Percentiles rank a stretch among this genome's conserved stretches.
These are phyloP conservation scores for Dasypus novemcinctus DNA, from an alignment of 2,113 vertebrate species.

Conservation along the genomic window DNA sequence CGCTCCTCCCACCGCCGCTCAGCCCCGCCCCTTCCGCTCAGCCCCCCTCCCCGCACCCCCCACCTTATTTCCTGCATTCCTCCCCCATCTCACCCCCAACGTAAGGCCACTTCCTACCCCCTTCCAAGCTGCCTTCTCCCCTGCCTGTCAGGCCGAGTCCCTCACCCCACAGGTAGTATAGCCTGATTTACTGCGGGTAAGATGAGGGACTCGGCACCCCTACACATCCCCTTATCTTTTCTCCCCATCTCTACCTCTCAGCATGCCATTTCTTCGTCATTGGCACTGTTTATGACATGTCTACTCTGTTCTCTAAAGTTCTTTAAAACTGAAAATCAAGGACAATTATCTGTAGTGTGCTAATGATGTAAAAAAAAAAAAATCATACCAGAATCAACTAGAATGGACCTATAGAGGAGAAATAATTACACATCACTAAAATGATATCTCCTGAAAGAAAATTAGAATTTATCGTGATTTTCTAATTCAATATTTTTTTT, in stretches of 20 bases:
- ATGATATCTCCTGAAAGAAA: background rate
- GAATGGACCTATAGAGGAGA: background rate
- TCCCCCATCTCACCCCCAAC: background rate
- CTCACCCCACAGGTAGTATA: background rate
- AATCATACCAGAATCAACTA: background rate
- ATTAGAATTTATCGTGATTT: background rate
- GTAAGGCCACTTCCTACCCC: background rate
- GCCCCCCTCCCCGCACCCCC: background rate
- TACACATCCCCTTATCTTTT: background rate
- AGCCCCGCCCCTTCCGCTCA: background rate
- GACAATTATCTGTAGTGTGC: background rate
- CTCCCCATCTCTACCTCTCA: background rate
- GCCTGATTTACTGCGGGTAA: background rate
- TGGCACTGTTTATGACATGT: background rate
- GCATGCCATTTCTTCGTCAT: background rate
- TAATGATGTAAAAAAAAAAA: background rate
- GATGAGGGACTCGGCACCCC: background rate
- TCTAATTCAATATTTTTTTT: background rate
- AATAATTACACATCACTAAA: background rate
- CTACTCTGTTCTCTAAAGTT: background rate
- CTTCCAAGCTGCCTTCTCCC: background rate
- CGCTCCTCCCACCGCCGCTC: background rate
- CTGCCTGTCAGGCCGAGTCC: background rate
- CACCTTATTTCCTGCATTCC: too few species aligned
- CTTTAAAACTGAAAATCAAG: background rate